Evolutionary conservation across 2,888 invertebrate species (phyloP).

Genomic region (Mamestra brassicae): DNA sequence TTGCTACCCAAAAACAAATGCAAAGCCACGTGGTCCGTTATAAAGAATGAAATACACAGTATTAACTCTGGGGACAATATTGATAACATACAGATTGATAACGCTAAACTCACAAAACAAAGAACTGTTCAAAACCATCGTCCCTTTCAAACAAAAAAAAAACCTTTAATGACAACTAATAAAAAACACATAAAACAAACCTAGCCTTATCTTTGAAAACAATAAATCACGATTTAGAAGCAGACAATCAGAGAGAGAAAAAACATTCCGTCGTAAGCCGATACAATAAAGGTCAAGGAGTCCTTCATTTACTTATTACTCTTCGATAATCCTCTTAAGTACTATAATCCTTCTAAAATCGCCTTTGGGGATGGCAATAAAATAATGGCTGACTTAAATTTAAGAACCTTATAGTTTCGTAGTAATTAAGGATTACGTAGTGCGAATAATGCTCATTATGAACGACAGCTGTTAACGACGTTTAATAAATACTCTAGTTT

Average conservation of each 20-base stretch:
- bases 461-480: constrained; percentile 13
- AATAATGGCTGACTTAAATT: background rate
- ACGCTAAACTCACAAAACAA: no score
- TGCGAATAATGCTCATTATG: constrained; percentile 19
- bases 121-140: no score
- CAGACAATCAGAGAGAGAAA: background rate
- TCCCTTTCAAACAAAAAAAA: no score
- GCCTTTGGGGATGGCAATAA: constrained; percentile 13
- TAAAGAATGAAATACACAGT: no score
- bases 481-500: constrained; percentile 28
- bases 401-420: background rate
- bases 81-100: no score
- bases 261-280: background rate
- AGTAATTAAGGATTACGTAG: background rate
- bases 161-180: background rate
- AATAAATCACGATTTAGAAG: constrained; percentile 20
- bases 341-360: constrained; percentile 8
- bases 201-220: background rate
- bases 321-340: background rate
- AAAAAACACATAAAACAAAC: background rate
- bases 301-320: constrained; percentile 35
- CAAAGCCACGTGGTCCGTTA: no score
- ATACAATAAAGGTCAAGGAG: background rate
- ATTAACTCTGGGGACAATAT: no score
- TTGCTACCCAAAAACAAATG: no score